Percentiles rank a stretch among this genome's conserved stretches.
Evolutionary conservation across 2,113 vertebrate genomes (phyloP).

Genomic region (Malurus alboscapulatus): DNA sequence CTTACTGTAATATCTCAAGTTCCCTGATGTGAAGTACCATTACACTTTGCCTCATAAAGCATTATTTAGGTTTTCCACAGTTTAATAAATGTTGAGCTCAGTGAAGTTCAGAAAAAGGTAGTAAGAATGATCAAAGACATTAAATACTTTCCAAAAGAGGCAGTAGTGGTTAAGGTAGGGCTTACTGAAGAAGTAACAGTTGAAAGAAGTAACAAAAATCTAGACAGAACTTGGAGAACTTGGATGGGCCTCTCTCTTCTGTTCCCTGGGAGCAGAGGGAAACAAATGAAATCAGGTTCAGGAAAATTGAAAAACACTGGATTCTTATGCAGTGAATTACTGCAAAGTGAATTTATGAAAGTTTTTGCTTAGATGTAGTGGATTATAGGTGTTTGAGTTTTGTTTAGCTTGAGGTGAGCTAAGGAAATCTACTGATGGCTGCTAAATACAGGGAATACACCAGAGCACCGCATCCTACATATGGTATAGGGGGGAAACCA

Average conservation of each 20-base stretch:
- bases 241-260: not conserved
- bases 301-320: not conserved
- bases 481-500: fast-evolving
- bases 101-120: not conserved
- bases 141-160: not conserved
- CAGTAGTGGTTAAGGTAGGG: not conserved
- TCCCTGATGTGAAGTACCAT: not conserved
- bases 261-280: not conserved
- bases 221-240: not conserved
- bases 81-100: not conserved
- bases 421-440: fast-evolving
- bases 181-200: not conserved
- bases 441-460: not conserved
- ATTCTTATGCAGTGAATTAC: not conserved
- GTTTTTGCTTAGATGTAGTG: not conserved
- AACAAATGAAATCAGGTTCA: not conserved
- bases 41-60: not conserved
- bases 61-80: not conserved
- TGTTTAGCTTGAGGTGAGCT: not conserved
- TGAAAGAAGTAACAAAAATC: not conserved
- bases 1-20: not conserved
- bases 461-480: not conserved
- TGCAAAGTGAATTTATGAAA: not conserved
- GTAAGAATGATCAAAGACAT: not conserved
- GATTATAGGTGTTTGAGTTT: not conserved